Base-by-base conservation (phyloP, 2,113 vertebrate species). In the Narcine bancroftii region DNA sequence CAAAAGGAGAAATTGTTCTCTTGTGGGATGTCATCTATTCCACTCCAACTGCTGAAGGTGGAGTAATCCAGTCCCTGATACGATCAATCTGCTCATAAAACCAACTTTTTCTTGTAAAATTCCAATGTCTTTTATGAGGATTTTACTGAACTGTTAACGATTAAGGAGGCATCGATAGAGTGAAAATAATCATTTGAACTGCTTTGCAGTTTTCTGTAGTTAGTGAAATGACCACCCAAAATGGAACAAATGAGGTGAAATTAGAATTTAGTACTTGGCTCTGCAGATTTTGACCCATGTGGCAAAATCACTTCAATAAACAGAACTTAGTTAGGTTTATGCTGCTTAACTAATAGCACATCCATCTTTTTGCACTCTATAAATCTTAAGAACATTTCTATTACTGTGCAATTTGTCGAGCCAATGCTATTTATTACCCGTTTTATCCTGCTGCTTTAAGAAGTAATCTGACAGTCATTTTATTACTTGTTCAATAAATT, bases 401-500 rank as follows among this genome's bases (percentile, higher is more conserved):
- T 97, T 97, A 97, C 96, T 96, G 96, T 97, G 96, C 97, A 97
- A 97, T 97, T 97, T 97, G 96, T 97, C 97, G 96, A 96, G 96
- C 96, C 96, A 96, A 96, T 96, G 96, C 96, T 97, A 97, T 97
- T 97, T 97, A 96, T 97, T 97, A 97, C 96, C 96, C 96, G 96
- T 97, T 97, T 97, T 97, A 97, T 97, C 96, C 96, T 96, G 95
- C 96, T 96, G 96, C 96, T 97, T 96, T 96, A 96, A 96, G 96
- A 97, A 97, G 96, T 96, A 96, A 97, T 97, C 96, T 96, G 96
- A 97, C 96, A 96, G 97, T 97, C 96, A 97, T 97, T 97, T 97
- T 97, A 97, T 97, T 97, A 96, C 96, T 97, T 96, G 96, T 97
- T 97, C 96, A 97, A 97, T 97, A 97, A 97, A 97, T 97, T 97